These are phyloP conservation scores for Macrotrachela quadricornifera DNA, from an alignment of 1,140 invertebrate genomes.

Conservation along the genomic window DNA sequence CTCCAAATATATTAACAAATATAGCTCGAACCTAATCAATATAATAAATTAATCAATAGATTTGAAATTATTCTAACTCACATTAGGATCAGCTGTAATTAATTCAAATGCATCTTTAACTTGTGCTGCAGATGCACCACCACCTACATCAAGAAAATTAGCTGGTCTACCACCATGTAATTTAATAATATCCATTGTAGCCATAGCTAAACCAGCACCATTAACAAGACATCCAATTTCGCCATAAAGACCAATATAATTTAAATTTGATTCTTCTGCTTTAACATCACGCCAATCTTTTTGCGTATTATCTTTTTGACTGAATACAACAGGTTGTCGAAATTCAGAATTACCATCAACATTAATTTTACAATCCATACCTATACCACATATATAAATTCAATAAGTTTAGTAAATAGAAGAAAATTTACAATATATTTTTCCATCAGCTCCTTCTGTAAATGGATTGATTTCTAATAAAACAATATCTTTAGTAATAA, in stretches of 20 bases:
- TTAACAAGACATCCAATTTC: slow-evolving; percentile 59
- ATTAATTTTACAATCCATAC: slow-evolving; percentile 90
- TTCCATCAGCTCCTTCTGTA: slow-evolving; percentile 63
- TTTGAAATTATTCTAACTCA: neutral
- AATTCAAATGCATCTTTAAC: slow-evolving; percentile 48
- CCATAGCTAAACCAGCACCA: slow-evolving; percentile 38
- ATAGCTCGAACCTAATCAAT: slow-evolving; percentile 53
- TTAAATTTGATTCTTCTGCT: slow-evolving; percentile 66
- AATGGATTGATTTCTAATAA: slow-evolving; percentile 97
- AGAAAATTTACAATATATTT: slow-evolving; percentile 30
- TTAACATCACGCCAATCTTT: slow-evolving; percentile 71
- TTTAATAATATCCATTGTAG: slow-evolving; percentile 38
- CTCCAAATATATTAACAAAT: slow-evolving; percentile 93
- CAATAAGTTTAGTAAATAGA: neutral
- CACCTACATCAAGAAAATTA: slow-evolving; percentile 36
- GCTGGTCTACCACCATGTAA: slow-evolving; percentile 34
- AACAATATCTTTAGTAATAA: slow-evolving; percentile 76
- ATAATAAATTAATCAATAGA: neutral
- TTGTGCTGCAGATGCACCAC: slow-evolving; percentile 44
- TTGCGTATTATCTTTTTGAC: slow-evolving; percentile 23
- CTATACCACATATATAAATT: neutral
- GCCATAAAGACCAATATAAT: slow-evolving; percentile 54
- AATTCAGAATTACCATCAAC: slow-evolving; percentile 96
- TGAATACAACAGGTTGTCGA: slow-evolving; percentile 50
- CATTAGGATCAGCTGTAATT: slow-evolving; percentile 20